Conservation (phyloP, 1,140 invertebrate species). For the Wiebesia pumilae region DNA sequence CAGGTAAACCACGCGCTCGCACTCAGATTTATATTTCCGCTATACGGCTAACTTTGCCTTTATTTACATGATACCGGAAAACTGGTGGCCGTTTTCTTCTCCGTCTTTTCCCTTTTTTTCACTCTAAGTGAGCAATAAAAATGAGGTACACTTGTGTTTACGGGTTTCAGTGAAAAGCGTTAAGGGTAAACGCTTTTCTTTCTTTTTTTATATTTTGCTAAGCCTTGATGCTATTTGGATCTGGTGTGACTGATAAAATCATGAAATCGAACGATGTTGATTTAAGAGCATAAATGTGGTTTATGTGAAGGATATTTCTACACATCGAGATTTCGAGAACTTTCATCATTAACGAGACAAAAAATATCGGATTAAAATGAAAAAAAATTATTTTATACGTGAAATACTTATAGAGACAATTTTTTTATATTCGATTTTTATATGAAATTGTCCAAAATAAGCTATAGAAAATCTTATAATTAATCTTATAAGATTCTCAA, state of each 20-base stretch:
- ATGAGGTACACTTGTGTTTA: slow-evolving; percentile 32
- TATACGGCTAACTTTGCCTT: slow-evolving; percentile 11
- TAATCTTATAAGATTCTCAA: too few species aligned
- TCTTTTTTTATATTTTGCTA: background rate
- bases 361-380: background rate
- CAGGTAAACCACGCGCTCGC: slow-evolving; percentile 53
- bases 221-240: background rate
- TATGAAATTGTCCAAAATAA: too few species aligned
- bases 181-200: background rate
- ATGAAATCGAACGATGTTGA: background rate
- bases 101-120: slow-evolving; percentile 12
- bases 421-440: too few species aligned
- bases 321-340: background rate
- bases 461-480: too few species aligned
- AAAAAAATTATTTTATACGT: background rate
- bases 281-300: background rate
- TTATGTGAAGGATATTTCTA: background rate
- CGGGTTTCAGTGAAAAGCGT: background rate
- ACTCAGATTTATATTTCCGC: slow-evolving; percentile 67
- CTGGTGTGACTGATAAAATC: slow-evolving; percentile 20
- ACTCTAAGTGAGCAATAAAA: slow-evolving; percentile 48
- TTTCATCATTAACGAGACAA: background rate
- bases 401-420: background rate
- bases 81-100: slow-evolving; percentile 49
- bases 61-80: background rate